These are phyloP conservation scores for Orchesellides sinensis DNA, from an alignment of 2,888 invertebrate genomes.

Conservation along the genomic window DNA sequence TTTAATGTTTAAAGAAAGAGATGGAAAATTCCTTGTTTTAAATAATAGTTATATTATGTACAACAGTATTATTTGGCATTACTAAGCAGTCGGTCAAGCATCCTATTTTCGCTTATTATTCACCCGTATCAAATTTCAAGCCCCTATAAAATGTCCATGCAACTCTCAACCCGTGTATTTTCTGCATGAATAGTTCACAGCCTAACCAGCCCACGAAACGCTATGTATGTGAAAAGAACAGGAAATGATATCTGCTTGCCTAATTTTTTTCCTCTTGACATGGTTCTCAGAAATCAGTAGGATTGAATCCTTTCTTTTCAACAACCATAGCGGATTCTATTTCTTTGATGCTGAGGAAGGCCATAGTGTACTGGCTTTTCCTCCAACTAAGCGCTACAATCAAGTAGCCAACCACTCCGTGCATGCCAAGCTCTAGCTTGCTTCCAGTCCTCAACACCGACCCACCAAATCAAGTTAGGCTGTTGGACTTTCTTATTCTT, in stretches of 20 bases:
- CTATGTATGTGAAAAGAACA: neutral
- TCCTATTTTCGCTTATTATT: neutral
- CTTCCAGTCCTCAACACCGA: neutral
- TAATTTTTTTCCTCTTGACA: neutral
- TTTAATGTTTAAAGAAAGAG: no score
- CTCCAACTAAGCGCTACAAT: neutral
- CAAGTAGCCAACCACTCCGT: neutral
- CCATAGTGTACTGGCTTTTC: neutral
- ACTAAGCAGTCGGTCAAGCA: no score
- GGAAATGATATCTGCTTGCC: slow-evolving; percentile 1
- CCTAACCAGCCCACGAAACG: neutral
- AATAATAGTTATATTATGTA: no score
- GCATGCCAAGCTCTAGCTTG: no score
- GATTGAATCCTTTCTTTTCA: neutral
- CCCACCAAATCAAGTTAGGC: neutral
- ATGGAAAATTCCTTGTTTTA: no score
- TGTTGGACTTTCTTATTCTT: neutral
- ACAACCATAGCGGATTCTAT: no score
- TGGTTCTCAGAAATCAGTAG: neutral
- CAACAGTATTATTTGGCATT: no score
- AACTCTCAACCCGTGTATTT: no score
- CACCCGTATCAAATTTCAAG: neutral
- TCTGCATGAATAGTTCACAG: neutral
- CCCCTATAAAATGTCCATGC: no score
- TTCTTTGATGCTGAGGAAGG: neutral